Evolutionary conservation across 2,888 invertebrate genomes (phyloP), one percentile per base, ranked within the genome.

Genomic region (Petrophora chlorosata): DNA sequence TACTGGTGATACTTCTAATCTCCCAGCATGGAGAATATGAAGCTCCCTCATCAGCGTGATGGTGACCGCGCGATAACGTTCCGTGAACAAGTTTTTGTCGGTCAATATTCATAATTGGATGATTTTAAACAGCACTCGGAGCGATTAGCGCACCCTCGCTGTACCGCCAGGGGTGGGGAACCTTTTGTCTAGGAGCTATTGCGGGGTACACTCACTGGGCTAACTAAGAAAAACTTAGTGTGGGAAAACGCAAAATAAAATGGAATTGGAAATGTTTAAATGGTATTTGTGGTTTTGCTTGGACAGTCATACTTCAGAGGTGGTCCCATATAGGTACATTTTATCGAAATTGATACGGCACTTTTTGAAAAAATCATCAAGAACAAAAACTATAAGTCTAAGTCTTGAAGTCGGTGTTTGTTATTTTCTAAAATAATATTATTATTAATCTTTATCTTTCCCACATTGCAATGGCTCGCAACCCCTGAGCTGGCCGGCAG

Each of bases 61-160:
- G 54, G 55, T 32, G 58, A 43, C 33, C 42, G 34, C 32, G 29
- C 35, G 48, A 50, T 45, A 53, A 36, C 38, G 23, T 38, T 43
- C 34, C 46, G 41, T 29, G 39, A 35, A 43, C 53, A 58, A 29
- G 44, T 42, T 65, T 61, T 68, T 70, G 76, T 75, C 75, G 78
- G 79, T 75, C 79, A 84, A 79, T 82, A 78, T 77, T 80, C 76
- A 79, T 85, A 85, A 87, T 86, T 85, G 79, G 78, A 78, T 78
- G 76, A 79, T 81, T 84, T 78, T 72, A 76, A 77, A 79, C 68
- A 77, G 73, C 80, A 77, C 79, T 83, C 83, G 63, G 51, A 76
- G 77, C 75, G 79, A 86, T 87, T 87, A 86, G 79, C 77, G 76
- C 82, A 79, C 82, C 85, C 81, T 72, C 67, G 58, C 59, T 59